Conservation (phyloP, 2,797 vertebrate species). For the Malacoctenus gilli region DNA sequence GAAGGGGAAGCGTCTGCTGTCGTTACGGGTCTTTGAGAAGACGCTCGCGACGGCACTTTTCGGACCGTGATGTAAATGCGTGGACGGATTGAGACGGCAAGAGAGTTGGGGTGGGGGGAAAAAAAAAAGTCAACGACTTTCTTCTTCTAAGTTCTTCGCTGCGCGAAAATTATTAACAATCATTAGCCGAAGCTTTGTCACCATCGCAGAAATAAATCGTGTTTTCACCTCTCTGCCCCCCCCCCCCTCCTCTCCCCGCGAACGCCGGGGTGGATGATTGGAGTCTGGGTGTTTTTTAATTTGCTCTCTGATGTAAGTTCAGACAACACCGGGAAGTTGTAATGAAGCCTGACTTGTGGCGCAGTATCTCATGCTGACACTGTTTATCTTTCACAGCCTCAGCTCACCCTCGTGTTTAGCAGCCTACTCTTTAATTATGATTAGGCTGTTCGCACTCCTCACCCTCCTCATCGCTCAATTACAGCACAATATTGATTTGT, state of each 20-base stretch:
- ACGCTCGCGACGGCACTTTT: conserved; percentile 50
- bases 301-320: conserved; percentile 67
- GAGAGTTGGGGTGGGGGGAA: conserved; percentile 7
- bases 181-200: conserved; percentile 7
- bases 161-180: conserved; percentile 5
- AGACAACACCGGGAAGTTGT: conserved; percentile 62
- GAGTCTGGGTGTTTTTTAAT: conserved; percentile 51
- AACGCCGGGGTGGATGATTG: conserved; percentile 18
- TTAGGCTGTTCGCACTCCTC: conserved; percentile 84
- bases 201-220: conserved; percentile 12
- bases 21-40: conserved; percentile 51
- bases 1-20: conserved; percentile 47
- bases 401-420: conserved; percentile 70
- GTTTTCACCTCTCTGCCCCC: background rate
- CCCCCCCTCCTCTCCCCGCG: background rate
- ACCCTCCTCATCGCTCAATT: conserved; percentile 87
- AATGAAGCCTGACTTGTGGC: conserved; percentile 39
- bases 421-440: conserved; percentile 83
- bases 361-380: conserved; percentile 54
- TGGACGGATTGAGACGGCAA: conserved; percentile 43
- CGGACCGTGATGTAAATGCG: conserved; percentile 35
- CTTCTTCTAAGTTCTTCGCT: too few species aligned
- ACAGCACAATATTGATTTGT: conserved; percentile 85
- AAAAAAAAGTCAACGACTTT: conserved; percentile 16
- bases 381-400: conserved; percentile 73